phyloP scores from a whole-genome alignment of 1,140 invertebrate genomes.

The Myzus persicae region DNA sequence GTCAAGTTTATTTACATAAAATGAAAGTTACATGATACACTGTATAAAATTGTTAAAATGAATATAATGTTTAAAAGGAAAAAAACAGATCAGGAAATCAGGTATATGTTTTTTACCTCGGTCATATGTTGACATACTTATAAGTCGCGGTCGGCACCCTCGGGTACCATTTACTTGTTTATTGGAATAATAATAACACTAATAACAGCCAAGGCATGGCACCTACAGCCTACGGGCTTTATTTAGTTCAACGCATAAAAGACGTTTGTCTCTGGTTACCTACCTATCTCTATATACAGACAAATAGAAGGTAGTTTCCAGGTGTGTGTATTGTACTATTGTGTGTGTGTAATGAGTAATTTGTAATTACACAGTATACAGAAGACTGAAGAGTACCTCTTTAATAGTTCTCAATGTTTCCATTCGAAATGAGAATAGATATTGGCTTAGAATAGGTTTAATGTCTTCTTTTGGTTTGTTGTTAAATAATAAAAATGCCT shows the following conservation, averaged over 20 bases:
- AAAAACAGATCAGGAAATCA: slow-evolving; percentile 12
- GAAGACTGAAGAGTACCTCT: slow-evolving; percentile 17
- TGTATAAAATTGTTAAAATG: too few relatives aligned
- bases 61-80: neutral
- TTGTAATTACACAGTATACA: neutral
- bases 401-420: neutral
- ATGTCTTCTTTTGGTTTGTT: neutral
- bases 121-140: slow-evolving; percentile 33
- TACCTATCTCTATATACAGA: neutral
- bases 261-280: neutral
- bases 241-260: neutral
- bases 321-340: too few relatives aligned
- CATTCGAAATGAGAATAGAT: slow-evolving; percentile 26
- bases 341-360: neutral
- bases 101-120: neutral
- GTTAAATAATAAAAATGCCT: neutral
- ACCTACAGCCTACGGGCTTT: slow-evolving; percentile 15
- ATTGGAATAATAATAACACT: slow-evolving; percentile 19
- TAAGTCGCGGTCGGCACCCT: slow-evolving; percentile 3
- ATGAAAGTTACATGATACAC: neutral
- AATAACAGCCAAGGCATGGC: neutral
- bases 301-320: neutral
- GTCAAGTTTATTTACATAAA: neutral
- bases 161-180: slow-evolving; percentile 33
- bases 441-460: neutral